A percentile compares a stretch with the other conserved stretches of the same genome.
Conservation (phyloP, 2,113 vertebrate genomes). For the Bujurquina vittata region DNA sequence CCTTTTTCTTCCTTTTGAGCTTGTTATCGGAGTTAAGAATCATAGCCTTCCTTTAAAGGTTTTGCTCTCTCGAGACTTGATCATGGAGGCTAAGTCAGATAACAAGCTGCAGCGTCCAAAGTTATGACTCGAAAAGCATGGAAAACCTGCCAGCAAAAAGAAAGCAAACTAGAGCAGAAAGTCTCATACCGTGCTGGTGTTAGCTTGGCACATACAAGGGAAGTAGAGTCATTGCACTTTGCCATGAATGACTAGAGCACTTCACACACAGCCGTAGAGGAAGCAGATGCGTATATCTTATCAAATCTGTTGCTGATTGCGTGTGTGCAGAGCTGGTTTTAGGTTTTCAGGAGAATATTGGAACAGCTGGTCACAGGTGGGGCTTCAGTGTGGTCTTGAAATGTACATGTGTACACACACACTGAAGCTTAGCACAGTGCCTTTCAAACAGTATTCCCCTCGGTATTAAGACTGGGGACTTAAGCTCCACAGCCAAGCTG, state of each 20-base stretch:
- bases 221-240: constrained; percentile 60
- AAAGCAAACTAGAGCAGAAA: constrained; percentile 49
- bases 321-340: constrained; percentile 32
- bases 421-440: constrained; percentile 47
- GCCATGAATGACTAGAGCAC: constrained; percentile 59
- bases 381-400: constrained; percentile 20
- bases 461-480: constrained; percentile 49
- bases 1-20: constrained; percentile 28
- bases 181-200: constrained; percentile 48
- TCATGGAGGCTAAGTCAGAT: constrained; percentile 40
- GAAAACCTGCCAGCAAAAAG: constrained; percentile 34
- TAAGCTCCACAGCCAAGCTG: constrained; percentile 66
- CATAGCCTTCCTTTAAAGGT: constrained; percentile 21
- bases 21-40: constrained; percentile 47
- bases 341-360: constrained; percentile 42
- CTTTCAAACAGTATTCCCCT: constrained; percentile 60
- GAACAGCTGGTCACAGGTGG: constrained; percentile 59
- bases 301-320: constrained; percentile 61
- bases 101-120: constrained; percentile 26
- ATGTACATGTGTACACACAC: constrained; percentile 26
- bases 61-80: constrained; percentile 41
- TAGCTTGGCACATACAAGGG: constrained; percentile 39
- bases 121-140: constrained; percentile 38
- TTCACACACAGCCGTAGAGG: constrained; percentile 65
- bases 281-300: constrained; percentile 60